Evolutionary conservation across 2,113 vertebrate species (phyloP), one percentile per base, ranked within the genome.

Genomic region (Pteropus alecto): DNA sequence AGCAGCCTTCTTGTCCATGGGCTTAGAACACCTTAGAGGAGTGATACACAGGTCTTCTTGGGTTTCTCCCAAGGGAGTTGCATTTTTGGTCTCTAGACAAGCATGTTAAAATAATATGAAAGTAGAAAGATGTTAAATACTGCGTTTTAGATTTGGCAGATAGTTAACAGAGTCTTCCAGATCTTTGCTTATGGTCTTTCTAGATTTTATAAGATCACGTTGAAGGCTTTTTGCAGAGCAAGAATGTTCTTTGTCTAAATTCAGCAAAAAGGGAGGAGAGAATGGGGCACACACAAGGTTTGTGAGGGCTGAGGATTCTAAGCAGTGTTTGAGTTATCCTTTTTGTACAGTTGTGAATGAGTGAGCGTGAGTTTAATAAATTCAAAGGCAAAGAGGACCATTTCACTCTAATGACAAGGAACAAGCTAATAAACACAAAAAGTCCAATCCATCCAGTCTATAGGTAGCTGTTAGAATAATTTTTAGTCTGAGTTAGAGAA

Each of bases 151-250:
- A 51, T 95, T 87, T 86, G 15, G 63, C 74, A 58, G 7, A 79
- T 79, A 46, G 61, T 84, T 68, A 60, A 35, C 65, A 89, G 28
- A 74, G 70, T 71, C 33, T 76, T 18, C 83, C 33, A 73, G 15
- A n/a, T 82, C 28, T 91, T 89, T 91, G 21, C 70, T 86, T 82
- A 46, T 67, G 73, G 33, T 73, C 65, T n/a, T 85, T 71, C n/a
- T 93, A 70, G 87, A 89, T 92, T 93, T 90, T 96, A 33, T 65
- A 82, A 94, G 56, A 51, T 92, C 41, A 87, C 22, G 8, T 68
- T 54, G 63, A 90, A 92, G 43, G 33, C 21, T 71, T 82, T 88
- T 90, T 60, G 30, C 54, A 88, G 76, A 93, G 41, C 10, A 77
- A 41, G 24, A 73, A 43, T 82, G 9, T 81, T 81, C n/a, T 95